Conservation (phyloP, 2,888 invertebrate species). For the Microctonus hyperodae region DNA sequence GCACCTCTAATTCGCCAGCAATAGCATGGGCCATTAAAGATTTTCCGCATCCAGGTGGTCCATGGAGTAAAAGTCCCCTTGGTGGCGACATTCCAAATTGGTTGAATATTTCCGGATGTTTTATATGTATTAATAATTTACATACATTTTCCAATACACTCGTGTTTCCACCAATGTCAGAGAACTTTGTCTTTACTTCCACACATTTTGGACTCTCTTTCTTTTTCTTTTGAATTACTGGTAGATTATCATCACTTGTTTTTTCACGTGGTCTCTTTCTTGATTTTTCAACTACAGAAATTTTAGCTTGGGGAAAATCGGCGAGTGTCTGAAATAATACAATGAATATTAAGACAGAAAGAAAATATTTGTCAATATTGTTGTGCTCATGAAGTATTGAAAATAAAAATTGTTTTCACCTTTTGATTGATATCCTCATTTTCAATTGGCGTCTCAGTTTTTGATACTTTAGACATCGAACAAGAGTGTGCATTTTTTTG, state of each 20-base stretch:
- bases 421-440: conserved; percentile 14
- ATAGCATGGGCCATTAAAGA: conserved; percentile 83
- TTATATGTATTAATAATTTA: conserved; percentile 83
- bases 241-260: conserved; percentile 57
- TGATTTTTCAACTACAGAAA: conserved; percentile 7
- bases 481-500: conserved; percentile 15
- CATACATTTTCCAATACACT: conserved; percentile 76
- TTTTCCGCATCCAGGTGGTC: conserved; percentile 96
- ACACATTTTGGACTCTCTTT: conserved; percentile 58
- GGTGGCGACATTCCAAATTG: conserved; percentile 87
- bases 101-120: conserved; percentile 88
- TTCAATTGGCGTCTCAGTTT: neutral
- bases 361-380: neutral
- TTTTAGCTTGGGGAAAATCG: neutral
- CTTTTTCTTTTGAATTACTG: conserved; percentile 44
- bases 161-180: conserved; percentile 84
- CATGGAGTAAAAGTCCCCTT: conserved; percentile 90
- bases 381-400: no score
- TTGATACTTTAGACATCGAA: conserved; percentile 1
- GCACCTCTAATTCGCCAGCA: conserved; percentile 84
- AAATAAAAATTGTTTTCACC: neutral
- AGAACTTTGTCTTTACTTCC: conserved; percentile 68
- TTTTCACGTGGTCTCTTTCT: conserved; percentile 41
- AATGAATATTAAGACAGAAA: neutral
- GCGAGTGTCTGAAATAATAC: neutral